Evolutionary conservation across 1,140 invertebrate genomes (phyloP).

Genomic region (Batillaria attramentaria): DNA sequence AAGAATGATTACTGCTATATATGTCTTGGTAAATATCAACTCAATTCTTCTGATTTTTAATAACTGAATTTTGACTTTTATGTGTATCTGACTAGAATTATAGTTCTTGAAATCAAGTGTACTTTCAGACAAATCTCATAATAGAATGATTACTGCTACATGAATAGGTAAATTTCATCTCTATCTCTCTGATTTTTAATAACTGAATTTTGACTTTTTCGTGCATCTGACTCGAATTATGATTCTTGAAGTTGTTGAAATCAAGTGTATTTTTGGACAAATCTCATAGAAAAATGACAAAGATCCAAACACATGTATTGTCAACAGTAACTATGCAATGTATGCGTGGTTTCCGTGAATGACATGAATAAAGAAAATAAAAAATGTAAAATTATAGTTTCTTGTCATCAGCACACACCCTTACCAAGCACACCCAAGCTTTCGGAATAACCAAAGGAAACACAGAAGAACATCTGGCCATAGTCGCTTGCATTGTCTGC

Average conservation of each 20-base stretch:
- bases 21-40: background rate
- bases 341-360: too few relatives aligned
- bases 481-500: slow-evolving; percentile 81
- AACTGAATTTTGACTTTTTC: background rate
- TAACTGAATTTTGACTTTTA: background rate
- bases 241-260: too few relatives aligned
- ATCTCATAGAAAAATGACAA: too few relatives aligned
- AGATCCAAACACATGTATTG: too few relatives aligned
- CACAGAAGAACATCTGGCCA: slow-evolving; percentile 91
- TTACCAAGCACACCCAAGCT: slow-evolving; percentile 32
- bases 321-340: too few relatives aligned
- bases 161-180: background rate
- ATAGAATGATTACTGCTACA: too few relatives aligned
- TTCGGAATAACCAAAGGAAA: slow-evolving; percentile 67
- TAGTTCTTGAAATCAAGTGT: too few relatives aligned
- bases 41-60: background rate
- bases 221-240: too few relatives aligned
- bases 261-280: too few relatives aligned
- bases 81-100: too few relatives aligned
- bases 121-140: too few relatives aligned
- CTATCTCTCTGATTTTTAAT: background rate
- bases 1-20: too few relatives aligned
- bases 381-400: slow-evolving; percentile 6
- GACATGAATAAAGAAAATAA: background rate
- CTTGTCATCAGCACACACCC: background rate